Conservation (phyloP, 2,888 invertebrate genomes). For the Bellardia bayeri region DNA sequence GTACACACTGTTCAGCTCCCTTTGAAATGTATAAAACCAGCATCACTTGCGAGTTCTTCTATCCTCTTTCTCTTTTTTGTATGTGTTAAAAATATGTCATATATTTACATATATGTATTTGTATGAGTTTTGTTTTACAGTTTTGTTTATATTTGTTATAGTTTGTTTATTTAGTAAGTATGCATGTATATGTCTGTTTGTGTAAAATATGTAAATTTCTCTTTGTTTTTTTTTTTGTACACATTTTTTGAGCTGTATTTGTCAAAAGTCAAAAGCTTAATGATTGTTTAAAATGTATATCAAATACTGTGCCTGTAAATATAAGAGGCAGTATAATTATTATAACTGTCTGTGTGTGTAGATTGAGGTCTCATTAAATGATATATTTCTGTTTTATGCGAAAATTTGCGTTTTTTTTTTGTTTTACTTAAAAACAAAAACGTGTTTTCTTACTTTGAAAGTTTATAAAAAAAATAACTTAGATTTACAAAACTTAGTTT, state of each 20-base stretch:
- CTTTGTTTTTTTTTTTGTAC: neutral
- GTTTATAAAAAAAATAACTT: neutral
- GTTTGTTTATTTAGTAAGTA: slow-evolving; percentile 2
- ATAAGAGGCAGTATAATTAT: neutral
- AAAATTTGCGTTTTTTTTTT: neutral
- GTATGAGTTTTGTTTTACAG: slow-evolving; percentile 11
- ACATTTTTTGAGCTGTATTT: slow-evolving; percentile 6
- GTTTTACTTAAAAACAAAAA: neutral
- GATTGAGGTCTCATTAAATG: slow-evolving; percentile 3
- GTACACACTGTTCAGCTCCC: slow-evolving; percentile 18
- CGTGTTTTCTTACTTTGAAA: neutral
- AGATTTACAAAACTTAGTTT: neutral
- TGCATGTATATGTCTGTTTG: slow-evolving; percentile 8
- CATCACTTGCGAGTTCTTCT: neutral
- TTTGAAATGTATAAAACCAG: slow-evolving; percentile 10
- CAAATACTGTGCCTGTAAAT: slow-evolving; percentile 5
- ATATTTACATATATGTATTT: slow-evolving; percentile 20
- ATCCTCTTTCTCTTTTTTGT: neutral
- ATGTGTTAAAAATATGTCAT: neutral
- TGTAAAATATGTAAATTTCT: slow-evolving; percentile 35
- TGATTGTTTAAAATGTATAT: slow-evolving; percentile 47
- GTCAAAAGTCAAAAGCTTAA: slow-evolving; percentile 54
- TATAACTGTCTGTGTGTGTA: neutral
- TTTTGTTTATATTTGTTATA: slow-evolving; percentile 34
- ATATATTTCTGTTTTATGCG: neutral